Percentiles rank a stretch among this genome's conserved stretches.
Evolutionary conservation across 1,140 invertebrate species (phyloP).

Genomic region (Cotesia vestalis): DNA sequence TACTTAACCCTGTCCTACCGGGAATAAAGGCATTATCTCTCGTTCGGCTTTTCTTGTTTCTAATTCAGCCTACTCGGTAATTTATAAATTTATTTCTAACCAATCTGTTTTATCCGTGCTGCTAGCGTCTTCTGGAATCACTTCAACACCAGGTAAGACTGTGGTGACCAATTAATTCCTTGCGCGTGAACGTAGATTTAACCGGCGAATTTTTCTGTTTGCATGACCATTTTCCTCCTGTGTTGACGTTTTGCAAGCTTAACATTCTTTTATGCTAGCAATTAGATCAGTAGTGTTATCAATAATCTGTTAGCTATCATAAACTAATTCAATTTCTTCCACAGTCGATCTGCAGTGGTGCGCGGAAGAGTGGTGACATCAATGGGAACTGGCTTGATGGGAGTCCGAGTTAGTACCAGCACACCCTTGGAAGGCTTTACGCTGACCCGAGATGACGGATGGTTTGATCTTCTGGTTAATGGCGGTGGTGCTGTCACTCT

Average conservation of each 20-base stretch:
- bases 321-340: slow-evolving; percentile 34
- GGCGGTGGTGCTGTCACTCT: slow-evolving; percentile 95
- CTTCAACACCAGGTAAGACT: slow-evolving; percentile 96
- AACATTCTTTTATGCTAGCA: background rate
- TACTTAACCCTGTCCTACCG: slow-evolving; percentile 18
- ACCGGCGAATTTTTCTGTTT: too few relatives aligned
- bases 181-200: background rate
- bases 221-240: too few relatives aligned
- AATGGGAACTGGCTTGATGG: slow-evolving; percentile 90
- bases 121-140: slow-evolving; percentile 97
- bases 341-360: slow-evolving; percentile 94
- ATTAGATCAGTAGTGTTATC: background rate
- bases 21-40: too few relatives aligned
- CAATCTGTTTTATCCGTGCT: slow-evolving; percentile 72
- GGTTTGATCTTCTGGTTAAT: slow-evolving; percentile 97
- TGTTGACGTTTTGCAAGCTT: too few relatives aligned
- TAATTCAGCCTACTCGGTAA: background rate
- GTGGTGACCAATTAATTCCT: slow-evolving; percentile 28
- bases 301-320: background rate
- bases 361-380: slow-evolving; percentile 91
- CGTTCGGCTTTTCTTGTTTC: background rate
- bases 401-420: slow-evolving; percentile 91
- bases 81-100: slow-evolving; percentile 59
- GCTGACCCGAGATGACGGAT: slow-evolving; percentile 87
- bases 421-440: slow-evolving; percentile 93